Base-by-base conservation (phyloP, 2,888 invertebrate species). In the Andricus curvator region DNA sequence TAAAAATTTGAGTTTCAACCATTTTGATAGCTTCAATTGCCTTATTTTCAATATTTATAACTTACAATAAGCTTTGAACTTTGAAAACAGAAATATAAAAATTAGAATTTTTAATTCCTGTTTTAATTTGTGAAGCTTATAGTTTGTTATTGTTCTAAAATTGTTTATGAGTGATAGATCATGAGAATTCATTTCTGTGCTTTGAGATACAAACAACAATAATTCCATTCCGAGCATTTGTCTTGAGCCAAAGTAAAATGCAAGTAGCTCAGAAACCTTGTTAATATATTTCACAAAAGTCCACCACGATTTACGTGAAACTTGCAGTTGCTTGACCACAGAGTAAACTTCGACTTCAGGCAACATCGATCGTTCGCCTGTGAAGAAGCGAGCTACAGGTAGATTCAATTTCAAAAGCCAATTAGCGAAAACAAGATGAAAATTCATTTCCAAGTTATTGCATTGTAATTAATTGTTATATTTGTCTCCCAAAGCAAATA, bases 261-360 rank as follows among this genome's bases (percentile, higher is more conserved):
- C 51, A 6, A 20, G 51, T 60, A 22, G 22, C 22, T 62, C 9
- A 15, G 25, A 2, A 25, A 25, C 25, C 4, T 62, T 4, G 25
- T 13, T 62, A 5, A 62, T 25, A 13, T 62, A 25, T 11, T 74
- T n/a, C 33, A 74, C 51, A 56, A 56, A 56, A 74, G 74, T 56
- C 33, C n/a, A 33, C 20, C n/a, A 70, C 9, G 29, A 29, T 29
- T 56, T 51, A 33, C 25, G n/a, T 51, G 74, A 48, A 74, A 74
- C 74, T 70, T 51, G 51, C n/a, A 74, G 74, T 74, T 74, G 74
- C 74, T 74, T 74, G 74, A 74, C 74, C 74, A 74, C 74, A 74
- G 51, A 74, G 56, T 74, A 33, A 74, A 74, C 74, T 74, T 74
- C 56, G 51, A 51, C 70, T 74, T 74, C 33, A n/a, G 74, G 56